Percentiles rank a stretch among this genome's conserved stretches.
Evolutionary conservation across 2,797 vertebrate genomes (phyloP).

Genomic region (Pelochelys cantorii): DNA sequence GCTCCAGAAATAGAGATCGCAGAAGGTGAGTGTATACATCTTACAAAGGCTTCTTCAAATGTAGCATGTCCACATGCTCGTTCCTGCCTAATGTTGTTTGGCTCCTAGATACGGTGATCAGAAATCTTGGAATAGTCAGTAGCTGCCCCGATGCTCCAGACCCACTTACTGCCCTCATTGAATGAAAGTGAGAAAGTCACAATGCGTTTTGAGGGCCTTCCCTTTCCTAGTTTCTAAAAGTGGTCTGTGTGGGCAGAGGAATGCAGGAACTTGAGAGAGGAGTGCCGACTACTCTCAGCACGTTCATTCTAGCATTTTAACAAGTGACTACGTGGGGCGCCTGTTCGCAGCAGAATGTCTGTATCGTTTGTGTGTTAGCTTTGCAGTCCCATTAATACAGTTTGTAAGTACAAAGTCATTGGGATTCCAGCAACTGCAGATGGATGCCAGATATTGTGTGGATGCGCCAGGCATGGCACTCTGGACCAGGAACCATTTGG

Average conservation of each 20-base stretch:
- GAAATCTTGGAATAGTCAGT: not conserved
- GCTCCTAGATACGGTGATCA: not conserved
- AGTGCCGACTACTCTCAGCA: not conserved
- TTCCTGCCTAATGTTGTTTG: not conserved
- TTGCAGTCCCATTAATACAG: not conserved
- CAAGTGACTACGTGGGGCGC: fast-evolving
- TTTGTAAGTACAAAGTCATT: not conserved
- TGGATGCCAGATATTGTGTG: not conserved
- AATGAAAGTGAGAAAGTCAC: not conserved
- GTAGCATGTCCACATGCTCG: not conserved
- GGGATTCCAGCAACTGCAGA: not conserved
- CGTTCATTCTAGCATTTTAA: fast-evolving
- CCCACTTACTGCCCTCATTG: not conserved
- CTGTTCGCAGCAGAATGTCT: not conserved
- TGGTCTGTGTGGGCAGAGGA: fast-evolving
- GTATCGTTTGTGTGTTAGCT: not conserved
- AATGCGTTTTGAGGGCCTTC: not conserved
- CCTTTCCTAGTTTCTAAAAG: not conserved
- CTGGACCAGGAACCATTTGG: not conserved
- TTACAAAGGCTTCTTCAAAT: not conserved
- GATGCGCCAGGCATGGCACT: not conserved
- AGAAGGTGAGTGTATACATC: conserved; percentile 82
- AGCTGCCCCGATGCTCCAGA: not conserved
- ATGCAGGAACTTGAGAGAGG: not conserved
- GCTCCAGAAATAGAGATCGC: conserved; percentile 91